phyloP scores from a whole-genome alignment of 2,113 vertebrate genomes.

The Oxyruncus cristatus region DNA sequence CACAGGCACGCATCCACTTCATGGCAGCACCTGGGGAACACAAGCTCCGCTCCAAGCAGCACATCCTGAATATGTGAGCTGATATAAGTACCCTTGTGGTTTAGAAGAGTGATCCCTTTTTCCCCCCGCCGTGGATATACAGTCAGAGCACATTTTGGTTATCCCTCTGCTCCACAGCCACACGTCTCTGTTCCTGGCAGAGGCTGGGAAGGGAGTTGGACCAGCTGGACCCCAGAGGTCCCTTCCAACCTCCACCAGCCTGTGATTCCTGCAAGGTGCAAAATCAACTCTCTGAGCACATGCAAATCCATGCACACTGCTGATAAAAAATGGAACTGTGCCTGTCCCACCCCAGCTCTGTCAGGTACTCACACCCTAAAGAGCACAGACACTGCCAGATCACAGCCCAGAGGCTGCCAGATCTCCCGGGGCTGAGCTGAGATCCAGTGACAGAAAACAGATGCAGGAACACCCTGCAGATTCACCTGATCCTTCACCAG shows the following conservation, averaged over 20 bases:
- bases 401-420: neutral
- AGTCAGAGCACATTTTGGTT: neutral
- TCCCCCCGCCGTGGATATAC: neutral
- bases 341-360: neutral
- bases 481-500: neutral
- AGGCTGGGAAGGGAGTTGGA: neutral
- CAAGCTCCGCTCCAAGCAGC: neutral
- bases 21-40: neutral
- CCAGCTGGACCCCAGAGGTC: neutral
- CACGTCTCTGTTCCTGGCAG: neutral
- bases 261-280: neutral
- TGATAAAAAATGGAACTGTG: neutral
- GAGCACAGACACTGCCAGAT: neutral
- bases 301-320: neutral
- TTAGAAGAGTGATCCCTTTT: neutral
- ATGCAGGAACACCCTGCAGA: neutral
- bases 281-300: neutral
- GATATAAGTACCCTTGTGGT: neutral
- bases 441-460: neutral
- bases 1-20: accelerated
- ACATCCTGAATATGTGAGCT: neutral
- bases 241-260: neutral
- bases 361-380: accelerated
- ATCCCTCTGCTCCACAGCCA: neutral
- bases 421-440: neutral